phyloP scores from a whole-genome alignment of 2,888 invertebrate genomes.

The Brenthis ino region DNA sequence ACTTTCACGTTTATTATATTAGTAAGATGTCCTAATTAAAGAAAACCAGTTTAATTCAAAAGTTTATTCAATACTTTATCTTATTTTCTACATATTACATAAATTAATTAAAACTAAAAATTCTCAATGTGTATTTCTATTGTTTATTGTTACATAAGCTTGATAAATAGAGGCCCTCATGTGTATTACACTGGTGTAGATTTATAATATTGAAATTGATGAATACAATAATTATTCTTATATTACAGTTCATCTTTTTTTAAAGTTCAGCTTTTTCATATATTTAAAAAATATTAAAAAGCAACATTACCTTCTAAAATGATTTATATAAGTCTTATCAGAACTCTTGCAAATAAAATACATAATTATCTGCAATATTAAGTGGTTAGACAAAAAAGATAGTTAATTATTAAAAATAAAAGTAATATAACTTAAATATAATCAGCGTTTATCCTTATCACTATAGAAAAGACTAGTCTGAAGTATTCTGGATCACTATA shows the following conservation, averaged over 20 bases:
- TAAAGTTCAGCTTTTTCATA: no score
- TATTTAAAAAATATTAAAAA: no score
- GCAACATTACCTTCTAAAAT: not conserved
- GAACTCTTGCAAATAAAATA: not conserved
- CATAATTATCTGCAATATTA: not conserved
- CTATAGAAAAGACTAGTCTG: slow-evolving; percentile 56
- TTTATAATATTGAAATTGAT: no score
- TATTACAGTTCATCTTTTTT: no score
- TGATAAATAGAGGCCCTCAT: no score
- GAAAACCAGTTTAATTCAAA: no score
- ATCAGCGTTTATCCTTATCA: slow-evolving; percentile 23
- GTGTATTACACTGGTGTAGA: no score
- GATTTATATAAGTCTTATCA: not conserved
- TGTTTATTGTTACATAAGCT: no score
- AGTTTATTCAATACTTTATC: slow-evolving; percentile 2
- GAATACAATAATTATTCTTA: no score
- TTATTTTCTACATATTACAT: slow-evolving; percentile 18
- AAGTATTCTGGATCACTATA: slow-evolving; percentile 95
- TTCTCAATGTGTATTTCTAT: not conserved
- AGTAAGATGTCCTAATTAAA: no score
- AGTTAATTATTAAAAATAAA: not conserved
- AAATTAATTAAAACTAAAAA: slow-evolving; percentile 3
- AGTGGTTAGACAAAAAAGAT: slow-evolving; percentile 12
- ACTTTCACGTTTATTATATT: no score
- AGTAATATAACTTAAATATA: slow-evolving; percentile 4